Percentiles rank a stretch among this genome's conserved stretches.
These are phyloP conservation scores for Camptogramma bilineatum DNA, from an alignment of 2,888 invertebrate species.

Conservation along the genomic window DNA sequence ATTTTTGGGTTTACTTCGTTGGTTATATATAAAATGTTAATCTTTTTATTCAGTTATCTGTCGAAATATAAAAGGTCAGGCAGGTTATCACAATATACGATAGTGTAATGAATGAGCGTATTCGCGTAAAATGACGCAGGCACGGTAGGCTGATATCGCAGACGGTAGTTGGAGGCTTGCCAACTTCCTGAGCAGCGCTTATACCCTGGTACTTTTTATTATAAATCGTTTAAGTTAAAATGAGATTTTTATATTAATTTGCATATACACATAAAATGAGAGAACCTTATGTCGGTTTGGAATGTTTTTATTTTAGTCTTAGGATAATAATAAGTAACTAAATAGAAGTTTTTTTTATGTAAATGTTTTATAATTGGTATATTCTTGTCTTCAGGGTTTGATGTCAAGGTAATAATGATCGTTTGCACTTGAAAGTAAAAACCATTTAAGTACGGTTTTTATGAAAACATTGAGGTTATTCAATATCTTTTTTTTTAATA, in stretches of 20 bases:
- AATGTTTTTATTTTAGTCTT: not conserved
- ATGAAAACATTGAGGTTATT: constrained; percentile 6
- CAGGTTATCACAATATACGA: constrained; percentile 11
- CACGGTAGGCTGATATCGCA: constrained; percentile 36
- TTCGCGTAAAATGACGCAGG: constrained; percentile 41
- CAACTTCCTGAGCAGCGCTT: constrained; percentile 51
- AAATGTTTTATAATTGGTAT: not conserved
- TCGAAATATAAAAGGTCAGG: constrained; percentile 42
- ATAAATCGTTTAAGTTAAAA: constrained; percentile 27
- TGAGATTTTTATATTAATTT: constrained; percentile 12
- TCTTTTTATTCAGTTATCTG: constrained; percentile 29
- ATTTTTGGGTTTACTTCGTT: no score
- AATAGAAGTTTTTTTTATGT: not conserved
- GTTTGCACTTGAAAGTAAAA: constrained; percentile 13
- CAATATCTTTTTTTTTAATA: not conserved
- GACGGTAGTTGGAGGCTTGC: constrained; percentile 51
- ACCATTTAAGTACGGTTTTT: not conserved
- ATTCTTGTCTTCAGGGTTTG: constrained; percentile 11
- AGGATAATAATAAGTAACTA: not conserved
- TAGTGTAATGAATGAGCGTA: constrained; percentile 52
- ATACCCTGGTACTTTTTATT: constrained; percentile 48
- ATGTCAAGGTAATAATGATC: constrained; percentile 22
- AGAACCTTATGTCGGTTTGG: not conserved
- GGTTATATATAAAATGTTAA: no score
- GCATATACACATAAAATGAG: not conserved